phyloP scores from a whole-genome alignment of 2,888 invertebrate genomes.

The Coecobrya sp. region DNA sequence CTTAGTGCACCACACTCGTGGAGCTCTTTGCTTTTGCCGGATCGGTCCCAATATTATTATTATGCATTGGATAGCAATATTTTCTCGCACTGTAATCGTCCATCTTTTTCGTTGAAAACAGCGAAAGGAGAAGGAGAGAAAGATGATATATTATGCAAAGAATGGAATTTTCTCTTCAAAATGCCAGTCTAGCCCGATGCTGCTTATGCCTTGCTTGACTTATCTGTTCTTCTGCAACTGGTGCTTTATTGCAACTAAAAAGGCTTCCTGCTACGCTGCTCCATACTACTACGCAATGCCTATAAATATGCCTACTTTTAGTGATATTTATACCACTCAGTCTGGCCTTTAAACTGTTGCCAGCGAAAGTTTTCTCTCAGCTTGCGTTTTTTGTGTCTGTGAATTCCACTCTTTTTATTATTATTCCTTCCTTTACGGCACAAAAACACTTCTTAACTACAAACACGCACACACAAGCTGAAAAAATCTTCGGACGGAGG shows the following conservation, averaged over 20 bases:
- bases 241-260: conserved; percentile 60
- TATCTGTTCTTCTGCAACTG: conserved; percentile 78
- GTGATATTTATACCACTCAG: conserved; percentile 14
- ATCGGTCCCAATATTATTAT: conserved; percentile 31
- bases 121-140: background rate
- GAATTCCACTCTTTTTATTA: conserved; percentile 70
- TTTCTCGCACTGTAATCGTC: conserved; percentile 63
- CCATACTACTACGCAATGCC: conserved; percentile 26
- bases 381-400: conserved; percentile 27
- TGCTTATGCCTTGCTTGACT: conserved; percentile 55
- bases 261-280: conserved; percentile 7
- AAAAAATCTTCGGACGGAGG: conserved; percentile 15
- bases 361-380: conserved; percentile 38
- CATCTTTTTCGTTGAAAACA: conserved; percentile 70
- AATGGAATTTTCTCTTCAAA: conserved; percentile 69
- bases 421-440: conserved; percentile 58
- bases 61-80: conserved; percentile 74
- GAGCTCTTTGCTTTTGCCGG: background rate
- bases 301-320: conserved; percentile 43
- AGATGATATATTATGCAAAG: conserved; percentile 81
- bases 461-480: background rate
- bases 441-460: conserved; percentile 58
- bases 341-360: conserved; percentile 57
- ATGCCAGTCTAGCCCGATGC: conserved; percentile 7
- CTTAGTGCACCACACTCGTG: background rate